Evolutionary conservation across 2,888 invertebrate species (phyloP).

Genomic region (Ophioninae sp.): DNA sequence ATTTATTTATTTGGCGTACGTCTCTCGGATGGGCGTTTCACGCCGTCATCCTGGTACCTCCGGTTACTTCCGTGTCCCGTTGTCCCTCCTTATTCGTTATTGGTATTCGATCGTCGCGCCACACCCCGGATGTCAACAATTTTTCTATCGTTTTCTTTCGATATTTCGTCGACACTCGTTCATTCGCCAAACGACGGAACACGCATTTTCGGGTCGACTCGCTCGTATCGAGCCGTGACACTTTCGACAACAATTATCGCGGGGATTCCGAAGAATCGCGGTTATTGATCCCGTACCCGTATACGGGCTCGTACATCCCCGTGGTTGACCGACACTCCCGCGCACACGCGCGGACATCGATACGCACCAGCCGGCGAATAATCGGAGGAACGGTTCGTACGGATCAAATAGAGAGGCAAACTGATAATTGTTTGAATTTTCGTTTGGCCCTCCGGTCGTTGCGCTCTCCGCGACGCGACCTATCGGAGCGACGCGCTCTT

Average conservation of each 20-base stretch:
- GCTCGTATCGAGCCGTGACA: conserved; percentile 22
- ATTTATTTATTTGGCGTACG: not conserved
- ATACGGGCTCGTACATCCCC: no score
- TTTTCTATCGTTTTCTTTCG: not conserved
- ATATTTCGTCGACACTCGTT: conserved; percentile 4
- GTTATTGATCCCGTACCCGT: not conserved
- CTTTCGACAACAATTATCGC: conserved; percentile 21
- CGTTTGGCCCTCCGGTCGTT: not conserved
- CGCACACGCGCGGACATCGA: not conserved
- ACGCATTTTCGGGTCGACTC: not conserved
- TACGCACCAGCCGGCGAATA: not conserved
- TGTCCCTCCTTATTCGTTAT: not conserved
- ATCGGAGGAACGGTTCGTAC: not conserved
- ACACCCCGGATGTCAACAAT: not conserved
- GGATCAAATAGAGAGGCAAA: not conserved
- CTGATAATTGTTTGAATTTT: not conserved
- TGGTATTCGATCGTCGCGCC: conserved; percentile 3
- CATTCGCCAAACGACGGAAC: not conserved
- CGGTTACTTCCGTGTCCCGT: not conserved
- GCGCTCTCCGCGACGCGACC: not conserved
- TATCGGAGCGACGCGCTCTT: not conserved
- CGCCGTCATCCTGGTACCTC: conserved; percentile 34
- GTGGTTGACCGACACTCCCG: not conserved
- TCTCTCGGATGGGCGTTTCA: conserved; percentile 40
- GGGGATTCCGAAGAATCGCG: conserved; percentile 19